phyloP scores from a whole-genome alignment of 2,888 invertebrate genomes.

The Lobophora halterata region DNA sequence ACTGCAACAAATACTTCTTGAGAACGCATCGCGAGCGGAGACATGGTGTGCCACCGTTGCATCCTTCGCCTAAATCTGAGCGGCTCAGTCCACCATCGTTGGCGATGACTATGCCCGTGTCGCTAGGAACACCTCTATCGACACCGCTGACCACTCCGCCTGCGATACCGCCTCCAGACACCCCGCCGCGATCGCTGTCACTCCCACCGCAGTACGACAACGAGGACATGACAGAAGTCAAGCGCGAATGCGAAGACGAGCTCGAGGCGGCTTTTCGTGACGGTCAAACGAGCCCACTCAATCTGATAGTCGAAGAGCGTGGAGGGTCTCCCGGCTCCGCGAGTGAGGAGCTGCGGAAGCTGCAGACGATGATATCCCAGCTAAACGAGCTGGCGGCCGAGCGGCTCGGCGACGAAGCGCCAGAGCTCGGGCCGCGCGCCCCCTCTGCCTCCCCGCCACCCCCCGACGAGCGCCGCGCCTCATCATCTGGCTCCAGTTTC shows the following conservation, averaged over 20 bases:
- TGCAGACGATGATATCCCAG: constrained; percentile 95
- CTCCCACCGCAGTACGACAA: constrained; percentile 58
- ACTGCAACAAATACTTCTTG: constrained; percentile 95
- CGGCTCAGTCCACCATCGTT: constrained; percentile 56
- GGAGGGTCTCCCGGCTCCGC: constrained; percentile 83
- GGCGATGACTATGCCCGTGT: constrained; percentile 82
- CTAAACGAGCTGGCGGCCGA: constrained; percentile 88
- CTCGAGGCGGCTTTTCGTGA: constrained; percentile 70
- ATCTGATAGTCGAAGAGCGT: constrained; percentile 86
- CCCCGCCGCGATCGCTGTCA: constrained; percentile 56
- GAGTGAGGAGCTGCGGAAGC: constrained; percentile 91
- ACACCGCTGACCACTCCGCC: constrained; percentile 82
- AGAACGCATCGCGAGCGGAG: constrained; percentile 95
- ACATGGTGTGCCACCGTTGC: constrained; percentile 86
- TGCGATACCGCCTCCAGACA: constrained; percentile 87
- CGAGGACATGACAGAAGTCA: constrained; percentile 70
- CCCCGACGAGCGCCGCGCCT: constrained; percentile 75
- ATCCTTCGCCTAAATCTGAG: constrained; percentile 62
- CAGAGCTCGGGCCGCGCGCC: constrained; percentile 51
- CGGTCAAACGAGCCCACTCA: constrained; percentile 88
- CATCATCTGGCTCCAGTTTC: constrained; percentile 88
- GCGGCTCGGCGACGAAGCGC: constrained; percentile 63
- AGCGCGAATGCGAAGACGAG: constrained; percentile 75
- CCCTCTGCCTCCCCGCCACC: constrained; percentile 66
- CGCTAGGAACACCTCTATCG: constrained; percentile 54